phyloP scores from a whole-genome alignment of 2,113 vertebrate species.

The Zosterops hypoxanthus region DNA sequence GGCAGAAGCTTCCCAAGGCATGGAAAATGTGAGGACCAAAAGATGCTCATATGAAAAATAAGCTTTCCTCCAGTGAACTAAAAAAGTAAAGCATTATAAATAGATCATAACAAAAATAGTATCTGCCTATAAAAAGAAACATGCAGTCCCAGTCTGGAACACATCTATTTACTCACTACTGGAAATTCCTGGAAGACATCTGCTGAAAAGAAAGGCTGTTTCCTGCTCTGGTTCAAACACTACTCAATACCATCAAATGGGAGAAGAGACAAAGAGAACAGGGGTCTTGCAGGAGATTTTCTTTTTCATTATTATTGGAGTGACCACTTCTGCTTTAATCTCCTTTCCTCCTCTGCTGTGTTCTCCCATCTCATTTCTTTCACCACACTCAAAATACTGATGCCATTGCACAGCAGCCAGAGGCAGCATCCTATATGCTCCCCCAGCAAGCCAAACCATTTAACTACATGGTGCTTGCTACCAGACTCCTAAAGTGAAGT shows the following conservation, averaged over 20 bases:
- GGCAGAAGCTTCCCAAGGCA: background rate
- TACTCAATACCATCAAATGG: background rate
- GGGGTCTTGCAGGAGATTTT: background rate
- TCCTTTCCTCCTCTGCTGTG: background rate
- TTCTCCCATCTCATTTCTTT: background rate
- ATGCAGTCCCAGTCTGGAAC: background rate
- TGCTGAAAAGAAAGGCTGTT: background rate
- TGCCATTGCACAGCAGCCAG: background rate
- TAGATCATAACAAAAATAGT: constrained; percentile 25
- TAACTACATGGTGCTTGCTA: background rate
- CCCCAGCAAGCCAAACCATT: background rate
- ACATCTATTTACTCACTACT: constrained; percentile 1
- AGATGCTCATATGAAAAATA: background rate
- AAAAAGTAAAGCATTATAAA: constrained; percentile 31
- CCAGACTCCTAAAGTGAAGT: background rate
- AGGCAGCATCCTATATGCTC: background rate
- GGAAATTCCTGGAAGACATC: constrained; percentile 25
- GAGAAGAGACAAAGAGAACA: background rate
- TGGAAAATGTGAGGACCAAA: background rate
- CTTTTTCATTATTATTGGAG: background rate
- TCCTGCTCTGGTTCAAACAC: background rate
- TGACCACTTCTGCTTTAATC: background rate
- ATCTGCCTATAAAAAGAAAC: constrained; percentile 38
- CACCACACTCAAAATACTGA: background rate
- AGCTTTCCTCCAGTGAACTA: background rate